Evolutionary conservation across 2,797 vertebrate genomes (phyloP), one percentile per base, ranked within the genome.

Genomic region (Todus mexicanus): DNA sequence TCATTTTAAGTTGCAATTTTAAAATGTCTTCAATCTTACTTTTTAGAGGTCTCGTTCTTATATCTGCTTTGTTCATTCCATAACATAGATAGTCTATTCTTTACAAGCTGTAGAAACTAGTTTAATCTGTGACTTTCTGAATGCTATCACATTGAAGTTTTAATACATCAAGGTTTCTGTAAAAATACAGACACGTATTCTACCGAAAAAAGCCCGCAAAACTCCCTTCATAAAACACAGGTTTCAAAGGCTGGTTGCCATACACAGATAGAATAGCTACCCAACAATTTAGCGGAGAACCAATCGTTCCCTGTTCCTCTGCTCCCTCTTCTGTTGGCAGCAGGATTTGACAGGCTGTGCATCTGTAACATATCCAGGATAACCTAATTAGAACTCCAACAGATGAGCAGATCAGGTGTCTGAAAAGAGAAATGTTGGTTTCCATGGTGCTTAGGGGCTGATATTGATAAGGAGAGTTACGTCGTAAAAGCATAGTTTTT

Each of bases 271-370:
- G 1, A 43, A 0, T 78, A 91, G 53, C 37, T 72, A 20, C 70
- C 26, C 64, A 60, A 4, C 26, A 26, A 7, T 38, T 11, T 16
- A 54, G n/a, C 9, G 9, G 33, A 70, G 75, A 73, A 11, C 6
- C 27, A 35, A 27, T 48, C 31, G 27, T 95, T 95, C 72, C 66
- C 23, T 63, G 81, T 90, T 93, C 50, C 37, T 16, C 33, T 90
- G 89, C 94, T 90, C 93, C 95, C 94, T 89, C 94, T 96, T 82
- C 91, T 92, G 95, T 91, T 66, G 42, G 81, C 66, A 87, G 73
- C 15, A 48, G 51, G 87, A 8, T 83, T 64, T 87, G 72, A 74
- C 81, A 82, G 50, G 19, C 40, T 68, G 16, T 47, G 45, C 21
- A 8, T 65, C 56, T 33, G 9, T 68, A 48, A n/a, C 7, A 4